Evolutionary conservation across 2,888 invertebrate genomes (phyloP), one percentile per base, ranked within the genome.

Genomic region (Polydrusus pterygomalis): DNA sequence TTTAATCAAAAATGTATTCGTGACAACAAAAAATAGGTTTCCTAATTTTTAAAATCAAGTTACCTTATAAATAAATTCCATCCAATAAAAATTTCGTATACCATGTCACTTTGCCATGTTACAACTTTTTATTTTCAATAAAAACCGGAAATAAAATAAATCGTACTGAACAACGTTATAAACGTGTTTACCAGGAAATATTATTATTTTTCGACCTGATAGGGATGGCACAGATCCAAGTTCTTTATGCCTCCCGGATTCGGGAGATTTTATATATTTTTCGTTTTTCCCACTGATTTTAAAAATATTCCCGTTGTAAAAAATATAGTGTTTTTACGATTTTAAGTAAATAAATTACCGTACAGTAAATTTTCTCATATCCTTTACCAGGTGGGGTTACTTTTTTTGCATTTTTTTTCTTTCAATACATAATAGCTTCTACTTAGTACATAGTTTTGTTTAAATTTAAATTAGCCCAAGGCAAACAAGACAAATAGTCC

Each of bases 161-260:
- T 60, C 47, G 18, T 18, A 20, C 34, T 49, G 62, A 70, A 47
- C 18, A 49, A 20, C 47, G 47, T 60, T 60, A 70, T 70, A 62
- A 70, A 47, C 58, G 60, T 70, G 70, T 70, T 70, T 70, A 70
- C 60, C 70, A 47, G 70, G 20, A 70, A 70, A 70, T 70, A 70
- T 70, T 60, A 70, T 70, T 60, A 70, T 70, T 70, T 70, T 70
- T 49, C 70, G 47, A 30, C 45, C 62, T 49, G 70, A 64, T 11
- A 25, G 64, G 47, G 64, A 64, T 64, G 64, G 64, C 64, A 64
- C 64, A 49, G 17, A 20, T 49, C 64, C 64, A 64, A 64, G 15
- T 47, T 47, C 49, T 47, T 47, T 49, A n/a, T 47, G 34, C 34
- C 34, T n/a, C 30, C 9, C 13, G 17, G 17, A 64, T 64, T 47